phyloP scores from a whole-genome alignment of 2,797 vertebrate species.

The Sparidentex hasta region DNA sequence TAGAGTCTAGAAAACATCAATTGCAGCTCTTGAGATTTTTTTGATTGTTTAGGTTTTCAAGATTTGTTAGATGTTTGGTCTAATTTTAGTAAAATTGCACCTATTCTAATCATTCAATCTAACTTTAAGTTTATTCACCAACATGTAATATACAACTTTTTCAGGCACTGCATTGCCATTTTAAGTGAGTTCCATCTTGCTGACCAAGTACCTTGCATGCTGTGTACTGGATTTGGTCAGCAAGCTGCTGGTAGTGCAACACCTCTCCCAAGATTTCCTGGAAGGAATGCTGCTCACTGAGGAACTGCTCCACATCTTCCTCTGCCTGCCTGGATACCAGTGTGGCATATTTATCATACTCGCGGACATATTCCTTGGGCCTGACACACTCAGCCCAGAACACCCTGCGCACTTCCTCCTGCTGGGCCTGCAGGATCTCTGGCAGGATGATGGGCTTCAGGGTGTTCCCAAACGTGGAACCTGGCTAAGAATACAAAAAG shows the following conservation, averaged over 20 bases:
- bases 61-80: too few relatives aligned
- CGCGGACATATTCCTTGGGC: constrained; percentile 82
- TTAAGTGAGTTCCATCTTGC: neutral
- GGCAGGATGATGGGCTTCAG: constrained; percentile 89
- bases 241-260: constrained; percentile 86
- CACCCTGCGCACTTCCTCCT: constrained; percentile 81
- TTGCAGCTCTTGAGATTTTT: neutral
- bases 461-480: constrained; percentile 60
- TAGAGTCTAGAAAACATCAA: neutral
- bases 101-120: neutral
- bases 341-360: constrained; percentile 89
- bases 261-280: constrained; percentile 88
- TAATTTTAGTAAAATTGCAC: neutral
- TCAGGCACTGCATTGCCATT: neutral
- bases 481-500: constrained; percentile 68
- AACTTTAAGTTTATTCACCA: neutral
- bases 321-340: constrained; percentile 89
- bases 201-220: constrained; percentile 84
- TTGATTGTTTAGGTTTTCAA: neutral
- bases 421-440: constrained; percentile 86
- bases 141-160: neutral
- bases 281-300: constrained; percentile 85
- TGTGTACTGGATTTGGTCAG: constrained; percentile 88
- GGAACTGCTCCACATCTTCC: constrained; percentile 85
- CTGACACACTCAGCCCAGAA: constrained; percentile 83